Conservation (phyloP, 2,797 vertebrate species). For the Mionectes olivaceus region DNA sequence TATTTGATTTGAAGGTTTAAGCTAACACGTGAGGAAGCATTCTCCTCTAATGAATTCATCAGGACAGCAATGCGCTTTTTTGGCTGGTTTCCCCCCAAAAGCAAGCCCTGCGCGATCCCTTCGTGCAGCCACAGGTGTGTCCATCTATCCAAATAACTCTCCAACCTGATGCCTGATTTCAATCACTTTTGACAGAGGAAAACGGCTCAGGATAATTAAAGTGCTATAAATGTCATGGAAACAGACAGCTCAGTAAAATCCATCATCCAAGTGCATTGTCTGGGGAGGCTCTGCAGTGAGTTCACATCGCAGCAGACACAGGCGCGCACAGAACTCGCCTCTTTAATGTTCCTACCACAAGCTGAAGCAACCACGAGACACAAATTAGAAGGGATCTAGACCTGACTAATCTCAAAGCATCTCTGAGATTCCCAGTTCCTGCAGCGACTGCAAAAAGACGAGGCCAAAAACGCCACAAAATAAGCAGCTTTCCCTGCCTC, state of each 20-base stretch:
- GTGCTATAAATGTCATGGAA: neutral
- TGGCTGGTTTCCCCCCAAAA: neutral
- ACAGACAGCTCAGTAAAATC: neutral
- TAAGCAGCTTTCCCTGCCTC: neutral
- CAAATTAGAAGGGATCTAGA: slow-evolving; percentile 8
- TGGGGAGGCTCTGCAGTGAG: neutral
- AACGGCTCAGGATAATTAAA: slow-evolving; percentile 30
- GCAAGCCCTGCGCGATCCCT: neutral
- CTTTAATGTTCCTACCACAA: neutral
- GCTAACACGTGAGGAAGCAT: neutral
- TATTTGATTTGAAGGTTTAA: neutral
- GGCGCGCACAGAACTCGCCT: neutral
- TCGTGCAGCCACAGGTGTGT: neutral
- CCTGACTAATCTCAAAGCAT: neutral
- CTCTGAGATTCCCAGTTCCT: neutral
- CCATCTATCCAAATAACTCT: neutral
- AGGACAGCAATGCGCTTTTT: neutral
- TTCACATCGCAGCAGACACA: neutral
- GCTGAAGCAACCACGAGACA: neutral
- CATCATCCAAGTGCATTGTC: neutral
- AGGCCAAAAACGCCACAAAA: slow-evolving; percentile 41
- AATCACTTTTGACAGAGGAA: slow-evolving; percentile 12
- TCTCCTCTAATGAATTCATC: neutral
- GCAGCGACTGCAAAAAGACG: neutral
- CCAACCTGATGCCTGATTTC: neutral